Base-by-base conservation (phyloP, 2,113 vertebrate species). In the Haemorhous mexicanus region DNA sequence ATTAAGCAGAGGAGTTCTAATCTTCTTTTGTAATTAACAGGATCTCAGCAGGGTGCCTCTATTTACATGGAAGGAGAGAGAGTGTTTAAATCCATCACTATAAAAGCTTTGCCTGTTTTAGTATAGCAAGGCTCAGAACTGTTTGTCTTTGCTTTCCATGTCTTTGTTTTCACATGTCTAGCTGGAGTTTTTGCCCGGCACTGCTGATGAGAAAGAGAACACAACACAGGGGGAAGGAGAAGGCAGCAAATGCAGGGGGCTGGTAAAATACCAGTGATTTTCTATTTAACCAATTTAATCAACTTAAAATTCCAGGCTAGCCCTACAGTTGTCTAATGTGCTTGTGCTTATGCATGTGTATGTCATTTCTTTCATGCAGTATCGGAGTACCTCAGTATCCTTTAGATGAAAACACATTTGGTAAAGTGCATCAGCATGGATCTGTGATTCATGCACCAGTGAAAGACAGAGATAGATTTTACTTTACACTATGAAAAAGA, bases 1-100 rank as follows among this genome's bases (percentile, higher is more conserved):
- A 94, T 70, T 97, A 97, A 94, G 93, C 86, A 90, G 62, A 91
- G 95, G 95, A 98, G 95, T 97, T 97, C 94, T 96, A 77, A 96
- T 98, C 95, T 94, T 96, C 96, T 96, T 61, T 96, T 89, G 96
- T 97, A 97, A 98, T 97, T 98, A 97, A 97, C 91, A 92, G 69
- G 78, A 96, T 96, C 90, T 32, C 97, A 95, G 94, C 84, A 97
- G 94, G 95, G 87, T 80, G 70, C 75, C 90, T 95, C 94, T 89
- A 90, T 95, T 97, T 95, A 93, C 87, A 76, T 94, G 94, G 89
- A 85, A 94, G 79, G 89, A 96, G 88, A 79, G 89, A 96, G 88
- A 79, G 32, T 82, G 91, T 92, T 97, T 80, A 77, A 84, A 95
- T 84, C 35, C 70, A 94, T 92, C 64, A 68, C 84, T 70, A 32